Evolutionary conservation across 2,888 invertebrate species (phyloP).

Genomic region (Ypsolopha scabrella): DNA sequence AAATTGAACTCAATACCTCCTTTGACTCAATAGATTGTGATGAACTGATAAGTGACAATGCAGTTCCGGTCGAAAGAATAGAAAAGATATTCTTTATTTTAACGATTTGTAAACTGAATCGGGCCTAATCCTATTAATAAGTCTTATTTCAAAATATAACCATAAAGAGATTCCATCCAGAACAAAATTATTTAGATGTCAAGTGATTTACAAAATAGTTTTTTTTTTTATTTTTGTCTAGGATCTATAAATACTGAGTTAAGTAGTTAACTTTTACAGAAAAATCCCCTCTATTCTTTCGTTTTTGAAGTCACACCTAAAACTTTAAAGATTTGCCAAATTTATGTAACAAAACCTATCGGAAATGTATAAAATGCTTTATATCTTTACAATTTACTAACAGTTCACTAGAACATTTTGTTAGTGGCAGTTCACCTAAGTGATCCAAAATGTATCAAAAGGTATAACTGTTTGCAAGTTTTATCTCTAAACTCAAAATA

Average conservation of each 20-base stretch:
- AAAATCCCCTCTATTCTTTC: conserved; percentile 32
- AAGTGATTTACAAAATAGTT: too few relatives aligned
- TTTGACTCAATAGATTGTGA: conserved; percentile 32
- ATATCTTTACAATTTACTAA: conserved; percentile 36
- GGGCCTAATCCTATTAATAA: too few relatives aligned
- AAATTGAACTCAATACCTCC: conserved; percentile 25
- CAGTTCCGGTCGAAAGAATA: conserved; percentile 18
- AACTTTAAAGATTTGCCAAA: conserved; percentile 35
- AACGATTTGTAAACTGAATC: too few relatives aligned
- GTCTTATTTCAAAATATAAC: too few relatives aligned
- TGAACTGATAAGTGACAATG: conserved; percentile 28
- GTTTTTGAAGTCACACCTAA: conserved; percentile 17
- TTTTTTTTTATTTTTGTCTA: too few relatives aligned
- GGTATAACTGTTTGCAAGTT: conserved; percentile 18
- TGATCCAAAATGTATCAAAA: conserved; percentile 37
- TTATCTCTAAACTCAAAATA: too few relatives aligned
- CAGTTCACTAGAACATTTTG: conserved; percentile 51
- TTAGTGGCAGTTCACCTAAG: conserved; percentile 46
- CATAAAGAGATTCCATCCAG: too few relatives aligned
- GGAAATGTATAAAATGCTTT: conserved; percentile 47
- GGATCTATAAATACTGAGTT: too few relatives aligned
- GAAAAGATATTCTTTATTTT: conserved; percentile 17
- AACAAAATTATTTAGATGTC: too few relatives aligned
- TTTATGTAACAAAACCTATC: conserved; percentile 48
- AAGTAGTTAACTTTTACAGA: too few relatives aligned